Evolutionary conservation across 2,888 invertebrate species (phyloP).

Genomic region (Oscheius sp.): DNA sequence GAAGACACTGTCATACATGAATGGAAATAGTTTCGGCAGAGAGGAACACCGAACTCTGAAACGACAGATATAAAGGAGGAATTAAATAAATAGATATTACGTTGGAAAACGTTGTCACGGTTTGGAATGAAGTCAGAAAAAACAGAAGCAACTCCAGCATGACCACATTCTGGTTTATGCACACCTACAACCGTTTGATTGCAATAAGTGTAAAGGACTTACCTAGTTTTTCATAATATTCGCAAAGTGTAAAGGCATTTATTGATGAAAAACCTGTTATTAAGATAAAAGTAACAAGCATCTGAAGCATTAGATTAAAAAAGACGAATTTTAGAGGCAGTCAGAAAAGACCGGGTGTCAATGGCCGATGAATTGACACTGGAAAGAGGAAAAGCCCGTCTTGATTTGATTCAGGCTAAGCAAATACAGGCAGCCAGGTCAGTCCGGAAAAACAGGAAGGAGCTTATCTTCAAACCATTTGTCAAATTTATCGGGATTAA

Average conservation of each 20-base stretch:
- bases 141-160: conserved; percentile 20
- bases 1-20: conserved; percentile 53
- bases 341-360: conserved; percentile 19
- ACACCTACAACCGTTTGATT: conserved; percentile 31
- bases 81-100: conserved; percentile 1
- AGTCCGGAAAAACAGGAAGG: conserved; percentile 32
- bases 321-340: background rate
- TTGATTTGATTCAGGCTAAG: conserved; percentile 30
- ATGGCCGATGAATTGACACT: conserved; percentile 28
- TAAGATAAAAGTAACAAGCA: conserved; percentile 1
- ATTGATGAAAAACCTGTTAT: background rate
- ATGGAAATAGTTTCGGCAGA: conserved; percentile 53
- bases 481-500: too few relatives aligned
- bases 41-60: conserved; percentile 32
- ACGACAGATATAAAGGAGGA: too few relatives aligned
- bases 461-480: too few relatives aligned
- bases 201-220: background rate
- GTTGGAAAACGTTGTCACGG: background rate
- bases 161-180: conserved; percentile 44
- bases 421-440: conserved; percentile 20
- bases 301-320: background rate
- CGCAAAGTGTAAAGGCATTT: conserved; percentile 39
- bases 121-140: background rate
- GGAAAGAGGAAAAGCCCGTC: conserved; percentile 29
- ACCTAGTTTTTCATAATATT: conserved; percentile 49